Evolutionary conservation across 2,797 vertebrate species (phyloP).

Genomic region (Bovichtus variegatus): DNA sequence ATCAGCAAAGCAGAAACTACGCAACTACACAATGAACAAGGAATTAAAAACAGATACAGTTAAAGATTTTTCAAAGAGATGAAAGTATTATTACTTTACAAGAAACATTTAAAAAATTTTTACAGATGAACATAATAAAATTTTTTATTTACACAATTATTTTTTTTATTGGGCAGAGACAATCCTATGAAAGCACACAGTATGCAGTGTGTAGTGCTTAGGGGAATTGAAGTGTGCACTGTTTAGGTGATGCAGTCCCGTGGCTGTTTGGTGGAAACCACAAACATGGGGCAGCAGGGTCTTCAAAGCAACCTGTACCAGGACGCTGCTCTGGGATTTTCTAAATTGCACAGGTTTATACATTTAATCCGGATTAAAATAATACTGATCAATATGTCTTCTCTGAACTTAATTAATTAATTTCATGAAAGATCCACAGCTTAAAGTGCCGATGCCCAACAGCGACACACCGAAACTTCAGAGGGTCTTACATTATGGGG

Average conservation of each 20-base stretch:
- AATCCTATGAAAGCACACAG: slow-evolving; percentile 37
- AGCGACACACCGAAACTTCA: slow-evolving; percentile 44
- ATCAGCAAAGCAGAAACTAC: no score
- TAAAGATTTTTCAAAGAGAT: background rate
- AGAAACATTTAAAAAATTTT: no score
- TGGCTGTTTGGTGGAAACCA: slow-evolving; percentile 18
- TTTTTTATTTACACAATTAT: no score
- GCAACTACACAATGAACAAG: no score
- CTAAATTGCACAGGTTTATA: slow-evolving; percentile 5
- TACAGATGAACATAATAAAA: no score
- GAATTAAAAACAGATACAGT: no score
- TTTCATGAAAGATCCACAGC: slow-evolving; percentile 29
- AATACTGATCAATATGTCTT: slow-evolving; percentile 20
- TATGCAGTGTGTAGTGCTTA: slow-evolving; percentile 13
- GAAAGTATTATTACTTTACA: background rate
- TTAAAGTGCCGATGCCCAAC: slow-evolving; percentile 37
- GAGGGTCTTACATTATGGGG: slow-evolving; percentile 40
- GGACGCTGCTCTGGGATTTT: slow-evolving; percentile 13
- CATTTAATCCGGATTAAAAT: slow-evolving; percentile 21
- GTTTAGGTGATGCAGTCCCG: slow-evolving; percentile 29
- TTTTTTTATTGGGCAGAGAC: background rate
- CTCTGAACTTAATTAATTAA: slow-evolving; percentile 35
- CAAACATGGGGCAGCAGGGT: background rate
- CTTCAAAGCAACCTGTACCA: background rate
- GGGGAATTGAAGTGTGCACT: slow-evolving; percentile 36